These are phyloP conservation scores for Trinorchestia longiramus DNA, from an alignment of 1,140 invertebrate genomes.

Conservation along the genomic window DNA sequence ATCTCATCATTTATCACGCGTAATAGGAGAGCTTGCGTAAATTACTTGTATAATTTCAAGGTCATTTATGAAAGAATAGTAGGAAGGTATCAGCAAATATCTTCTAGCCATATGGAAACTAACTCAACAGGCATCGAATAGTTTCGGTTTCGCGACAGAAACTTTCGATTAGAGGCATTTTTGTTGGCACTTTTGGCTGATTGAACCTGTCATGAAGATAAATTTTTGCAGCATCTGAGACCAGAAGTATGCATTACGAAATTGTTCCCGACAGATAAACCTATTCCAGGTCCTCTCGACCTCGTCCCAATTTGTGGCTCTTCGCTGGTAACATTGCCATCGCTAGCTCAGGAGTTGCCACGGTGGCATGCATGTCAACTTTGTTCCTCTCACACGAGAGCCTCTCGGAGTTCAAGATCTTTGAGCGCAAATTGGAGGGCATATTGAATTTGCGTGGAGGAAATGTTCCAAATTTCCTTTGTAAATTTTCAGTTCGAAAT, in stretches of 20 bases:
- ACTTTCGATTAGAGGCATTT: neutral
- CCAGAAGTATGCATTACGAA: neutral
- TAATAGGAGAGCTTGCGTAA: neutral
- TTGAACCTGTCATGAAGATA: neutral
- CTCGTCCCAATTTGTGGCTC: neutral
- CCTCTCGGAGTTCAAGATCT: neutral
- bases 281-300: neutral
- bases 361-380: neutral
- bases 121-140: neutral
- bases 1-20: neutral
- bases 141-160: neutral
- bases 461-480: neutral
- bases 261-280: neutral
- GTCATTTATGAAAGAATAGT: neutral
- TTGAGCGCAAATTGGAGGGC: neutral
- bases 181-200: neutral
- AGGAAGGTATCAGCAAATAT: neutral
- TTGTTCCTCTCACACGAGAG: neutral
- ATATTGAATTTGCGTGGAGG: neutral
- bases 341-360: neutral
- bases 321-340: neutral
- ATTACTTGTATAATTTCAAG: neutral
- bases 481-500: neutral
- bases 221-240: neutral
- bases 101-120: neutral